phyloP scores from a whole-genome alignment of 2,797 vertebrate genomes.

The Sibirionetta formosa region DNA sequence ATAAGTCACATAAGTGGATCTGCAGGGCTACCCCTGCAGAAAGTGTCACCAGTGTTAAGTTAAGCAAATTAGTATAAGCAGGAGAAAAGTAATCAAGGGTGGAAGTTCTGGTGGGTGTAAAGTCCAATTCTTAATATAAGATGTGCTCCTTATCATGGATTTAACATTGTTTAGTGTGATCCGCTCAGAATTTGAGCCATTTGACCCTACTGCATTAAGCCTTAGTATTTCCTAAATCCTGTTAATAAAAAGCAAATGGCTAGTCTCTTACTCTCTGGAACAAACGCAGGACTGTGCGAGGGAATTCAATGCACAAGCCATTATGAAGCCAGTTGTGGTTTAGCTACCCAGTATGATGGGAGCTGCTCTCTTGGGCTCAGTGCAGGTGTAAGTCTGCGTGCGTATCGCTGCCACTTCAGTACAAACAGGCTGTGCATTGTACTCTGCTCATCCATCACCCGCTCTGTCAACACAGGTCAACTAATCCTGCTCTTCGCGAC shows the following conservation, averaged over 20 bases:
- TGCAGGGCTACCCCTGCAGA: not conserved
- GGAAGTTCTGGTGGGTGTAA: not conserved
- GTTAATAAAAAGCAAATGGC: slow-evolving; percentile 32
- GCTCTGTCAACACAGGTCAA: slow-evolving; percentile 79
- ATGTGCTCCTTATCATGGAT: not conserved
- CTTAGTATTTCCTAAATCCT: not conserved
- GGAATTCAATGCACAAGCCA: not conserved
- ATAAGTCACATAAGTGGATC: not conserved
- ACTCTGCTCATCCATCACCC: slow-evolving; percentile 79
- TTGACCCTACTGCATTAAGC: not conserved
- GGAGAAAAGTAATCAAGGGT: not conserved
- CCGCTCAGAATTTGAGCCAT: not conserved
- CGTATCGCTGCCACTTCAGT: not conserved
- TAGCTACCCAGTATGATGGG: not conserved
- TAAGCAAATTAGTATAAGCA: not conserved
- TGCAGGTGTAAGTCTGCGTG: slow-evolving; percentile 32
- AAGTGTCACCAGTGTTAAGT: not conserved
- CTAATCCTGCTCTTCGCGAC: slow-evolving; percentile 71
- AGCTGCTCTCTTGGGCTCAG: not conserved
- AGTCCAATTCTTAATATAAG: not conserved
- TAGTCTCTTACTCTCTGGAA: not conserved
- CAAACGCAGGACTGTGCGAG: not conserved
- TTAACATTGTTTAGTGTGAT: not conserved
- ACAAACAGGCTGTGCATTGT: slow-evolving; percentile 64
- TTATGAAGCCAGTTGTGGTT: not conserved